These are phyloP conservation scores for Vulpes lagopus DNA, from an alignment of 2,113 vertebrate species.

Conservation along the genomic window DNA sequence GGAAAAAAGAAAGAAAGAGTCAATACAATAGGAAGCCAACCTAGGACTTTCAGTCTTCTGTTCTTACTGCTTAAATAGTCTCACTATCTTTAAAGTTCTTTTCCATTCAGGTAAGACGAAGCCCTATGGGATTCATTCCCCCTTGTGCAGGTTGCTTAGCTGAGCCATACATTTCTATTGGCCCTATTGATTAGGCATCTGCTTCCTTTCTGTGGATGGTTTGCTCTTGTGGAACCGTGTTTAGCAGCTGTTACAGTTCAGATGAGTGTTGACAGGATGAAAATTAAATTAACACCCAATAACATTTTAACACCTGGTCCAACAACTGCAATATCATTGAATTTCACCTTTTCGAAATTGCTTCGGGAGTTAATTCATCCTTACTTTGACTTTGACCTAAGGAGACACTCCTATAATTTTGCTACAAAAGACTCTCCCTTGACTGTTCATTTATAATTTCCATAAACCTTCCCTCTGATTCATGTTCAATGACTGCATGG, in stretches of 20 bases:
- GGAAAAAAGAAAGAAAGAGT: background rate
- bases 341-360: slow-evolving; percentile 83
- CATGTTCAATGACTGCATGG: background rate
- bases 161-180: slow-evolving; percentile 81
- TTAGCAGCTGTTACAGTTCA: slow-evolving; percentile 83
- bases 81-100: slow-evolving; percentile 65
- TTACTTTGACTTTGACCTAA: slow-evolving; percentile 78
- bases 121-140: slow-evolving; percentile 72
- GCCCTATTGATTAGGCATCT: slow-evolving; percentile 85
- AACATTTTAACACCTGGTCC: slow-evolving; percentile 84
- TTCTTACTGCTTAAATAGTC: slow-evolving; percentile 57
- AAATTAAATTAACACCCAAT: slow-evolving; percentile 83
- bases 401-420: slow-evolving; percentile 65
- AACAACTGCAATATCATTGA: slow-evolving; percentile 77
- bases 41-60: slow-evolving; percentile 56
- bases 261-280: slow-evolving; percentile 80
- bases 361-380: slow-evolving; percentile 72
- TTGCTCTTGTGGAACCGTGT: slow-evolving; percentile 80
- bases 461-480: background rate
- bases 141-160: slow-evolving; percentile 73
- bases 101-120: slow-evolving; percentile 78
- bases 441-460: slow-evolving; percentile 66
- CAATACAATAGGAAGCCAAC: background rate
- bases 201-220: slow-evolving; percentile 78
- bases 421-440: slow-evolving; percentile 52